A percentile compares a stretch with the other conserved stretches of the same genome.
phyloP scores from a whole-genome alignment of 1,140 invertebrate genomes.

The Tachypleus tridentatus region DNA sequence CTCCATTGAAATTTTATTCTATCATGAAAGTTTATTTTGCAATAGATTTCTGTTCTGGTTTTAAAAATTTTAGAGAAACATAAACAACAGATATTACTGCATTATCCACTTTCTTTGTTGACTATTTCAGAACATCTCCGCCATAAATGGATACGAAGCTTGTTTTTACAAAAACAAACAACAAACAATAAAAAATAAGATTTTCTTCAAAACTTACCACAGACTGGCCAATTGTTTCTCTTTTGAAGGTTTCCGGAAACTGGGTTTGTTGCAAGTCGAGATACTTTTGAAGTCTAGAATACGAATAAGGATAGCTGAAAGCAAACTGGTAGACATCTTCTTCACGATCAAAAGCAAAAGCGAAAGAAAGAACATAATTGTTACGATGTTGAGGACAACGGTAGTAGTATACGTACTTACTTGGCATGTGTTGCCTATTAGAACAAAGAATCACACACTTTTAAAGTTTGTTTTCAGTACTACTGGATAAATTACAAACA shows the following conservation, averaged over 20 bases:
- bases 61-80: no score
- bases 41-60: no score
- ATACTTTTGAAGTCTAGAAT: conserved; percentile 74
- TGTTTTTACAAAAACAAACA: no score
- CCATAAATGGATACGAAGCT: no score
- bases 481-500: no score
- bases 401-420: conserved; percentile 84
- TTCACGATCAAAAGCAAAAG: conserved; percentile 86
- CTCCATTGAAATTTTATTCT: no score
- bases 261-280: conserved; percentile 50
- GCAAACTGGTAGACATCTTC: conserved; percentile 87
- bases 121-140: no score
- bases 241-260: conserved; percentile 44
- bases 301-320: conserved; percentile 86
- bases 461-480: no score
- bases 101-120: no score
- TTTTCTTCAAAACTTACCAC: conserved; percentile 44
- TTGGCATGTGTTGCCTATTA: conserved; percentile 66
- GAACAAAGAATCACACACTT: conserved; percentile 21
- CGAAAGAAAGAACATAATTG: conserved; percentile 85
- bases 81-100: no score
- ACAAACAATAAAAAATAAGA: neutral
- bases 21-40: no score
- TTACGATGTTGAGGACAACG: conserved; percentile 76
- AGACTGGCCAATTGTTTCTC: conserved; percentile 53